Percentiles rank a stretch among this genome's conserved stretches.
These are phyloP conservation scores for Zoroaster sp. DNA, from an alignment of 53 echinoderm and acorn worm species.

Conservation along the genomic window DNA sequence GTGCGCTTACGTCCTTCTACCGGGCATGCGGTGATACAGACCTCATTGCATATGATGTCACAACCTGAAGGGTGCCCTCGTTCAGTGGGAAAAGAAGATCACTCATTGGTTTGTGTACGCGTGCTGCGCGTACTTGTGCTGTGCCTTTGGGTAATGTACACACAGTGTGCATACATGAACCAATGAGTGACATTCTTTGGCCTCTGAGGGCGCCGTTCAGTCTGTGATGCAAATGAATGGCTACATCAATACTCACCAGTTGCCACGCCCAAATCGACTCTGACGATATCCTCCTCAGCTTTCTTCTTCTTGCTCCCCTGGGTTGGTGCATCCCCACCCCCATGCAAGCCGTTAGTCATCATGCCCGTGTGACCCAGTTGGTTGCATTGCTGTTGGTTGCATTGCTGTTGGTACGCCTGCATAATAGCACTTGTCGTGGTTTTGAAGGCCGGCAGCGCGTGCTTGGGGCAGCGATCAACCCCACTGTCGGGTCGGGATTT, in stretches of 20 bases:
- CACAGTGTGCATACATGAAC: no score
- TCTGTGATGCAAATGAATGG: no score
- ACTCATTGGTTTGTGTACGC: no score
- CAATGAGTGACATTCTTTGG: no score
- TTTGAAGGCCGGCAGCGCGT: constrained; percentile 60
- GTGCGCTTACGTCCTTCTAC: no score
- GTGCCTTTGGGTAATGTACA: no score
- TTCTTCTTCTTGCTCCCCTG: constrained; percentile 35
- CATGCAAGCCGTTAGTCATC: constrained; percentile 50
- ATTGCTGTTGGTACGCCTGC: constrained; percentile 63
- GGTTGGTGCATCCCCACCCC: constrained; percentile 55
- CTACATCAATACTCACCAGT: constrained; percentile 43
- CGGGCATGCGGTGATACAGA: no score
- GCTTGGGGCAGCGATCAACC: constrained; percentile 69
- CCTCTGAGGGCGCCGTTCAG: no score
- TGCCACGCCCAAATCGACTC: constrained; percentile 11
- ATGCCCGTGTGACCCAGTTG: constrained; percentile 35
- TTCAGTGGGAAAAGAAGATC: no score
- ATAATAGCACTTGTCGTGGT: constrained; percentile 58
- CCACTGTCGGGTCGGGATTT: constrained; percentile 40
- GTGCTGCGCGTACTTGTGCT: no score
- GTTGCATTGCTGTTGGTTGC: constrained; percentile 57
- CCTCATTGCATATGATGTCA: no score
- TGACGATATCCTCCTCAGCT: constrained; percentile 3
- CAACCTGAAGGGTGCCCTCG: no score